phyloP scores from a whole-genome alignment of 1,140 invertebrate species.

The Metaphire vulgaris region DNA sequence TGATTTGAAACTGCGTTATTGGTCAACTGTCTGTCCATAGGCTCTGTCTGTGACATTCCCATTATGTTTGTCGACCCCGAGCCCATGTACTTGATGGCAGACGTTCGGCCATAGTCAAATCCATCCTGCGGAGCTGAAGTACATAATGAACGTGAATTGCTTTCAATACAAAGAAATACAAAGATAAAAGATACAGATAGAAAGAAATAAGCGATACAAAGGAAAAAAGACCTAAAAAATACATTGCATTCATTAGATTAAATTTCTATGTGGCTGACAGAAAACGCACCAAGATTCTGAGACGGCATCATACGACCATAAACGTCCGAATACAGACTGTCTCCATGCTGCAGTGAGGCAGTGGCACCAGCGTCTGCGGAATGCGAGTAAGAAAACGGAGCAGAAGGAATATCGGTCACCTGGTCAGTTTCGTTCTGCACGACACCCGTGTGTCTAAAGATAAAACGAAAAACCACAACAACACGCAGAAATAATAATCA shows the following conservation, averaged over 20 bases:
- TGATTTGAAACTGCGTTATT: neutral
- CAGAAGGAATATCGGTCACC: neutral
- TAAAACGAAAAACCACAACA: too few species aligned
- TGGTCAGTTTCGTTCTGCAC: neutral
- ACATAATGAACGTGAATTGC: too few species aligned
- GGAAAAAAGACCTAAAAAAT: too few species aligned
- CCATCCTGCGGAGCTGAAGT: neutral
- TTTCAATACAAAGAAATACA: too few species aligned
- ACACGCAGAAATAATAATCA: too few species aligned
- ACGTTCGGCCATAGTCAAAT: slow-evolving; percentile 4
- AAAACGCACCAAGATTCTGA: slow-evolving; percentile 23
- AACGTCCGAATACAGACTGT: slow-evolving; percentile 18
- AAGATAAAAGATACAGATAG: too few species aligned
- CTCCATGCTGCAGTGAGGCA: neutral
- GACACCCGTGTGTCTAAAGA: slow-evolving; percentile 2
- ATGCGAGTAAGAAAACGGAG: neutral
- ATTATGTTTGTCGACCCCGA: neutral
- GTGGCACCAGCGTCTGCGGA: neutral
- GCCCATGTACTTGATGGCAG: slow-evolving; percentile 19
- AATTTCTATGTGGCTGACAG: too few species aligned
- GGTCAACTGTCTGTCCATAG: neutral
- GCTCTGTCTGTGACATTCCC: neutral
- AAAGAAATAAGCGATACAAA: too few species aligned
- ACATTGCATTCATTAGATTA: too few species aligned
- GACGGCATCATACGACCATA: slow-evolving; percentile 19